Percentiles rank a stretch among this genome's conserved stretches.
These are phyloP conservation scores for Resseliella maxima DNA, from an alignment of 2,888 invertebrate species.

Conservation along the genomic window DNA sequence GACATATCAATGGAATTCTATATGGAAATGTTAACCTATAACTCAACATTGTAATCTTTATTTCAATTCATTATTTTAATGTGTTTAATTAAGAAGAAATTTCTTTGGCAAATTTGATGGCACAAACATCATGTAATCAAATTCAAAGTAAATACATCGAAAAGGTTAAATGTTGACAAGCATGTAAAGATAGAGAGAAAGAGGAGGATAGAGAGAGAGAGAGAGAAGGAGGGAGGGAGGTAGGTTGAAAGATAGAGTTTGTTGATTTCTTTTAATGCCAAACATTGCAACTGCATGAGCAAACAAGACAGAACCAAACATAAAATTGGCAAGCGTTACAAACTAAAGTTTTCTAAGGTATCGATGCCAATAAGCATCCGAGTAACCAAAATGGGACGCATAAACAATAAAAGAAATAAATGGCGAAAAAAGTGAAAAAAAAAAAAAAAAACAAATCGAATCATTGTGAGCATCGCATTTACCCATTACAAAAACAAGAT, in stretches of 20 bases:
- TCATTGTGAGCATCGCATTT: too few relatives aligned
- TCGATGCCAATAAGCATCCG: not conserved
- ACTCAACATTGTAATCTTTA: too few relatives aligned
- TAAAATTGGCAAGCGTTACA: not conserved
- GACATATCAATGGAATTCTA: too few relatives aligned
- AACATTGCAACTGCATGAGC: not conserved
- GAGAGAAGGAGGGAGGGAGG: not conserved
- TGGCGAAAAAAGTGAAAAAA: not conserved
- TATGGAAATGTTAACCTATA: too few relatives aligned
- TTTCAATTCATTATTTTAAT: too few relatives aligned
- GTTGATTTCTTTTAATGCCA: not conserved
- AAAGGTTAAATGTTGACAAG: too few relatives aligned
- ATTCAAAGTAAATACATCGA: too few relatives aligned
- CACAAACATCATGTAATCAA: too few relatives aligned
- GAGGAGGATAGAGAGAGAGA: not conserved
- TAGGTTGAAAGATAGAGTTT: too few relatives aligned
- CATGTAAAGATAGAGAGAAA: too few relatives aligned
- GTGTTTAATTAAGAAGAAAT: too few relatives aligned
- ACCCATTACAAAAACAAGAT: not conserved
- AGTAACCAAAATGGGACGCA: not conserved
- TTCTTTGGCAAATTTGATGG: too few relatives aligned
- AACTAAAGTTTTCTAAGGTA: not conserved
- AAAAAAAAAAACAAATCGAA: not conserved
- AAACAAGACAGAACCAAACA: not conserved
- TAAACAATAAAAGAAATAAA: not conserved